Evolutionary conservation across 2,113 vertebrate species (phyloP), one percentile per base, ranked within the genome.

Genomic region (Hippocampus comes): DNA sequence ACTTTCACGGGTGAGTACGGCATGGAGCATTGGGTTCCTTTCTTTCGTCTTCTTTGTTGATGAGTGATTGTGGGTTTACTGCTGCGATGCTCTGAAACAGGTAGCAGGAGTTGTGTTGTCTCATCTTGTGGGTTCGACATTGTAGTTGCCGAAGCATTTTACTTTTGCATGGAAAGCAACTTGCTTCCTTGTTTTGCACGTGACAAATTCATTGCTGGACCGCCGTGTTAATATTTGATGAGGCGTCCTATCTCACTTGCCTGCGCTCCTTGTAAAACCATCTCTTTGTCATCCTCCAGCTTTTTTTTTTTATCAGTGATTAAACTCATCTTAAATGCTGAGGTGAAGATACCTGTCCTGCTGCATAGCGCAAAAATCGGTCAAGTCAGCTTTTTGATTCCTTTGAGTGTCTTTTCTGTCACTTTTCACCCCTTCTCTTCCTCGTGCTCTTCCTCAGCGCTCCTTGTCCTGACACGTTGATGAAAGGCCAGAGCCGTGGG

Each of bases 1-100:
- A 46, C 87, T 76, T 86, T 86, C 80, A 83, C 73, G 48, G 91
- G 93, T 93, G 86, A 93, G 93, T 93, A 90, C 86, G 68, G 64
- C 64, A 48, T 9, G 64, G 23, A 65, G 21, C 41, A 6, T 43
- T 46, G 63, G 25, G 41, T 78, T 60, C 74, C 30, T 55, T 53
- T 51, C n/a, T 49, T 41, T 71, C 25, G 56, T 21, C 55, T 73
- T 70, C 68, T 86, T 81, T 85, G 70, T 76, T 77, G 53, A 10
- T 23, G 53, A 56, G 53, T 56, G 53, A 56, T 56, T 10, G 21
- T 23, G 20, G 43, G 48, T 76, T 77, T 15, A 68, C 64, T 14
- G 74, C 74, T 49, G 71, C 68, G 71, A 41, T 73, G 68, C 46
- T 56, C 80, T 70, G 87, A 81, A 89, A 89, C 87, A 87, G 89